phyloP scores from a whole-genome alignment of 2,888 invertebrate genomes.

The Aporophyla lueneburgensis region DNA sequence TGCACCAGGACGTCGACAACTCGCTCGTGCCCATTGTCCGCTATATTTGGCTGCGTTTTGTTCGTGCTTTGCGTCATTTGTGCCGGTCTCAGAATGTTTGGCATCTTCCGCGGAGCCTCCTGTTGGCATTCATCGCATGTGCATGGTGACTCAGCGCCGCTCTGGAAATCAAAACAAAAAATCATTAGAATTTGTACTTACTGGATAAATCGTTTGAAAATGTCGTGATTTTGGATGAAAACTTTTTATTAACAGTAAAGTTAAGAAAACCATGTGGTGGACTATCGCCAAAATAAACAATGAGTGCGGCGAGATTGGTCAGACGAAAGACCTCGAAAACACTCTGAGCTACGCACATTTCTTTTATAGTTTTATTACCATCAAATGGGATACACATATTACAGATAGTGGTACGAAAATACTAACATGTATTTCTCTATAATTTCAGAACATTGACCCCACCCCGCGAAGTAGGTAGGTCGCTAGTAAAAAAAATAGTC shows the following conservation, averaged over 20 bases:
- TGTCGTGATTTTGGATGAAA: slow-evolving; percentile 10
- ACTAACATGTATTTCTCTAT: neutral
- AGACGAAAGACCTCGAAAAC: slow-evolving; percentile 20
- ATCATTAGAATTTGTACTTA: slow-evolving; percentile 15
- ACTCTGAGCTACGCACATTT: slow-evolving; percentile 37
- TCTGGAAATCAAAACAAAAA: slow-evolving; percentile 78
- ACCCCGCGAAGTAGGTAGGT: neutral
- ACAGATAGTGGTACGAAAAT: slow-evolving; percentile 10
- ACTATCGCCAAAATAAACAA: slow-evolving; percentile 55
- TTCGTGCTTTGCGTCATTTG: slow-evolving; percentile 70
- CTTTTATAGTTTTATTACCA: slow-evolving; percentile 57
- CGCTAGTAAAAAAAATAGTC: neutral
- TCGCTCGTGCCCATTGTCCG: slow-evolving; percentile 81
- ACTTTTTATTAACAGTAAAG: slow-evolving; percentile 4
- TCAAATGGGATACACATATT: slow-evolving; percentile 35
- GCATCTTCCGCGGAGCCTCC: slow-evolving; percentile 72
- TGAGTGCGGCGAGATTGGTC: slow-evolving; percentile 2
- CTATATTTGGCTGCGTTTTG: slow-evolving; percentile 77
- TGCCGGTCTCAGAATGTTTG: slow-evolving; percentile 72
- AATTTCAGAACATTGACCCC: no score
- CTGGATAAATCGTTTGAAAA: neutral
- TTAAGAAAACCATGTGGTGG: slow-evolving; percentile 11
- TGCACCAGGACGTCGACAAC: slow-evolving; percentile 87
- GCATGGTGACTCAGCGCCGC: slow-evolving; percentile 86
- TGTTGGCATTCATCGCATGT: slow-evolving; percentile 86